Base-by-base conservation (phyloP, 92 coral and sea anemone genomes). In the Scolanthus callimorphus region DNA sequence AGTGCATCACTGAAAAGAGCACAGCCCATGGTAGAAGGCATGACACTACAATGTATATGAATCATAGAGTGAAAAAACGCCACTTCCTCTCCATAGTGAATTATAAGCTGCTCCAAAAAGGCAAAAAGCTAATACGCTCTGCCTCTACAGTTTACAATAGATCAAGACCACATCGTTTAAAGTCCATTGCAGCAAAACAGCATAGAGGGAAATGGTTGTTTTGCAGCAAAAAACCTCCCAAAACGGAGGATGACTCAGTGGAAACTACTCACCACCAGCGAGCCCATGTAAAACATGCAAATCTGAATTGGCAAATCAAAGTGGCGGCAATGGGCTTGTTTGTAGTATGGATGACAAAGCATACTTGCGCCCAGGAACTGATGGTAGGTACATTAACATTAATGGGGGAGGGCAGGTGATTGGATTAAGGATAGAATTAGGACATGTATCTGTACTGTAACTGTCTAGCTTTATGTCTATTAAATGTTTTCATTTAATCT, bases 51-150 rank as follows among this genome's bases (percentile, higher is more conserved):
- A 82, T 81, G 29, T 74, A 51, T 58, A 74, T 64, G 58, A 34
- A 82, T 59, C 77, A 82, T 52, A 63, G 88, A 38, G 82, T 81
- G 49, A 81, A 81, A 63, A 61, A 75, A 41, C 46, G 74, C 41
- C 45, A 74, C 71, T 69, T 75, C 59, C 45, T 81, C 51, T 67
- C 73, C 53, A 59, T 74, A 41, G 82, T 77, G 20, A 67, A 81
- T 65, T 74, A 74, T 60, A 59, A 53, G 20, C 46, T 49, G 21
- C 38, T 51, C 29, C 58, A 47, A 53, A 57, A 52, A 25, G 82
- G 88, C 31, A 68, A 81, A 61, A 81, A 68, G 51, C 57, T 68
- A 31, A 68, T 81, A 9, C 74, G 62, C 49, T 81, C 88, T 39
- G 78, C 88, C 26, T 74, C 73, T 27, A 80, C 73, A 8, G 82